phyloP scores from a whole-genome alignment of 1,140 invertebrate genomes.

The Drosophila parvula region DNA sequence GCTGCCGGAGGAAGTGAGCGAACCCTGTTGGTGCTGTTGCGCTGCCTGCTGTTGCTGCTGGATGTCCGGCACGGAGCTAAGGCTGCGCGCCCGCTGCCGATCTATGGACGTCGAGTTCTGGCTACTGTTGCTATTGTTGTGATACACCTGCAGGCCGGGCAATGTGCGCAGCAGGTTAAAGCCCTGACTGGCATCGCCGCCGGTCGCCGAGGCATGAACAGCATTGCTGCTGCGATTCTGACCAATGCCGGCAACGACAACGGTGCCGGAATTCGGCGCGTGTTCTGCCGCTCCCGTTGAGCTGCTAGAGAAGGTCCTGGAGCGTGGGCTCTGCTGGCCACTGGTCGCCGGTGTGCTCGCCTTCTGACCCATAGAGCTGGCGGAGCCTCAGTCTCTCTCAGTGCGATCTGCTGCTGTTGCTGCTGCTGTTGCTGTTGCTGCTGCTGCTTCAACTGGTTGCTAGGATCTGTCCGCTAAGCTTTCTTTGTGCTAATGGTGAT shows the following conservation, averaged over 20 bases:
- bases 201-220: constrained; percentile 15
- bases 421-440: background rate
- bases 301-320: constrained; percentile 91
- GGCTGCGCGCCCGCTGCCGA: constrained; percentile 91
- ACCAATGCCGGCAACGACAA: background rate
- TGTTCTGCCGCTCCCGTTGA: constrained; percentile 87
- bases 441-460: background rate
- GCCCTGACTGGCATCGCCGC: constrained; percentile 85
- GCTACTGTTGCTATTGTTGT: constrained; percentile 60
- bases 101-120: constrained; percentile 84
- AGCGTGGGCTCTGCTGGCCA: constrained; percentile 88
- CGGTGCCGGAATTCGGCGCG: background rate
- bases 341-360: constrained; percentile 91
- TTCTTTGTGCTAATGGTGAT: background rate
- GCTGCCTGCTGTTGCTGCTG: constrained; percentile 83
- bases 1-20: constrained; percentile 51
- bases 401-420: background rate
- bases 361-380: constrained; percentile 90
- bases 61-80: constrained; percentile 93
- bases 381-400: constrained; percentile 2
- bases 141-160: constrained; percentile 88
- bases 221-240: constrained; percentile 18
- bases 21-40: constrained; percentile 61
- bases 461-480: background rate
- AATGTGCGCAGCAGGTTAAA: constrained; percentile 90